Evolutionary conservation across 2,888 invertebrate genomes (phyloP), one percentile per base, ranked within the genome.

Genomic region (Phlogophora meticulosa): DNA sequence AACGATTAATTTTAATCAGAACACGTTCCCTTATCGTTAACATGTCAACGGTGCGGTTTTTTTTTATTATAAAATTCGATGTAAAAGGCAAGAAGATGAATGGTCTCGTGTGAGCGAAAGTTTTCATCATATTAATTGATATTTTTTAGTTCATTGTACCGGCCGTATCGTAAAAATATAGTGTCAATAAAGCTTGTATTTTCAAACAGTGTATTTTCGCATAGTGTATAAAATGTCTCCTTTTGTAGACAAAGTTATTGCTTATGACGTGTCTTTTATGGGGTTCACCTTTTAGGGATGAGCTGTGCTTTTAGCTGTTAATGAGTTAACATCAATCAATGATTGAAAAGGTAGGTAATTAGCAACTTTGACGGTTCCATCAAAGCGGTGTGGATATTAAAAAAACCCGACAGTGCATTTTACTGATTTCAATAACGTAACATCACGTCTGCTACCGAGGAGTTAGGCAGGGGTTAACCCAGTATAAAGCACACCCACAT

Each of bases 11-110:
- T 81, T 80, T 76, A 82, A 83, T 74, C 84, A 78, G 80, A 76
- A 75, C 74, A 79, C 68, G 79, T 76, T 70, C 78, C 67, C 63
- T 72, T 85, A 85, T 85, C 83, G 83, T 85, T 84, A 83, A 83
- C 82, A 76, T 84, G 85, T 84, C 86, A 82, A 83, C 77, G 67
- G 72, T 40, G 71, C 69, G 74, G 9, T 53, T 13, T 67, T 80
- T 83, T 84, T 82, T 85, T 81, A n/a, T 66, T 69, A 58, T 58
- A 71, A 83, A 83, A 74, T 73, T 73, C 81, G 71, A 77, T 78
- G 76, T 56, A 80, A 78, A 84, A 74, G 80, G 79, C 40, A 76
- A 34, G 81, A 87, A 85, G 87, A 87, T 86, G 84, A 84, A 87
- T 85, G 83, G 68, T 78, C n/a, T 56, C 22, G 53, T 52, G 43